phyloP scores from a whole-genome alignment of 2,888 invertebrate species.

The Hofmannophila pseudospretella region DNA sequence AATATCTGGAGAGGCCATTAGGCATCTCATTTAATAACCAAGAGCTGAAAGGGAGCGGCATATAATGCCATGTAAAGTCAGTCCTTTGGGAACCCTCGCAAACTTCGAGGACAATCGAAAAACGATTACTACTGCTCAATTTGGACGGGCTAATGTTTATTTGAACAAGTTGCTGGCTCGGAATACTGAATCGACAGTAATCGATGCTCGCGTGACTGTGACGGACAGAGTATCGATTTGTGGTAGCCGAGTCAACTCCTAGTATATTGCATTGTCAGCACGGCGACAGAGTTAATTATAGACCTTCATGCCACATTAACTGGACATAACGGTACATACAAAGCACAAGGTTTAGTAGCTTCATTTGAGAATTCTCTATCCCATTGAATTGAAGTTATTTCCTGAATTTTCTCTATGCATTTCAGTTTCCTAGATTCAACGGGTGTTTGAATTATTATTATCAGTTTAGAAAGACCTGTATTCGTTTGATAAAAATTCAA shows the following conservation, averaged over 20 bases:
- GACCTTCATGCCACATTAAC: too few relatives aligned
- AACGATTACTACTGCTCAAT: conserved; percentile 48
- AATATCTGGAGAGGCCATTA: conserved; percentile 2
- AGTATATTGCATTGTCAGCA: conserved; percentile 4
- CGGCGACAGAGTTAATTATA: conserved; percentile 6
- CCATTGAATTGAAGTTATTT: too few relatives aligned
- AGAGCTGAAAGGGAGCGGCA: conserved; percentile 18
- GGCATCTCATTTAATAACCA: conserved; percentile 5
- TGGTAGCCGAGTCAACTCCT: conserved; percentile 10
- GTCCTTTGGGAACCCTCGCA: too few relatives aligned
- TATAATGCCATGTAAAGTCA: conserved; percentile 25
- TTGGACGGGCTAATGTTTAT: conserved; percentile 52
- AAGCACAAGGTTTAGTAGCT: too few relatives aligned
- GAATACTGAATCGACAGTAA: conserved; percentile 40
- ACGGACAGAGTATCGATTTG: conserved; percentile 36
- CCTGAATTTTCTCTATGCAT: too few relatives aligned
- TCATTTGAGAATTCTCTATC: too few relatives aligned
- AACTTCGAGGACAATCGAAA: conserved; percentile 44
- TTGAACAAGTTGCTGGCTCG: conserved; percentile 42
- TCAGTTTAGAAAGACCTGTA: too few relatives aligned
- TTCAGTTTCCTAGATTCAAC: too few relatives aligned
- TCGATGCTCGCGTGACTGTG: conserved; percentile 50
- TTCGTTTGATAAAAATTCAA: too few relatives aligned
- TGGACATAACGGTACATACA: too few relatives aligned
- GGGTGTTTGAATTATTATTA: too few relatives aligned